These are phyloP conservation scores for Mareca penelope DNA, from an alignment of 2,797 vertebrate species.

Conservation along the genomic window DNA sequence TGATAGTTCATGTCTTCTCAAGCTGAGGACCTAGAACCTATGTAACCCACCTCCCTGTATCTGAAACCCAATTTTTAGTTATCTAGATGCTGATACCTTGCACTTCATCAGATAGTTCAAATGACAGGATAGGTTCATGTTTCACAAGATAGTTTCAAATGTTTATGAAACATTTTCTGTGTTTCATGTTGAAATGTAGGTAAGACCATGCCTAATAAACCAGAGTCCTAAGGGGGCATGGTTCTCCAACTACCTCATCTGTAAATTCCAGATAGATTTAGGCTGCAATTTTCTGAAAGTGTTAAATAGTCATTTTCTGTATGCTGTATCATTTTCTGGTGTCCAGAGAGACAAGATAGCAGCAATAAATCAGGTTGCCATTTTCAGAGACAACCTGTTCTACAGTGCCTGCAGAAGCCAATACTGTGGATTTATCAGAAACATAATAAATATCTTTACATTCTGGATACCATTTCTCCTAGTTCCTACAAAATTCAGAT, in stretches of 20 bases:
- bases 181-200: background rate
- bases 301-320: background rate
- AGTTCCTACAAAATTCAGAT: background rate
- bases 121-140: no score
- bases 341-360: background rate
- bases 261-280: background rate
- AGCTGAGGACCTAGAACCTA: conserved; percentile 4
- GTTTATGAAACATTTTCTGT: no score
- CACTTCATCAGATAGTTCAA: background rate
- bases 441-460: background rate
- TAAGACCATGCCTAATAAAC: background rate
- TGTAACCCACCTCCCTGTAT: background rate
- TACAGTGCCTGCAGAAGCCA: background rate
- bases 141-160: no score
- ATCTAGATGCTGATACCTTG: background rate
- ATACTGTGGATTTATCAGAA: background rate
- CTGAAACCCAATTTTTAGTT: background rate
- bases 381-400: background rate
- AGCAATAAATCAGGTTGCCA: background rate
- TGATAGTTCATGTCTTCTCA: background rate
- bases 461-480: background rate
- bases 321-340: background rate
- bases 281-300: background rate
- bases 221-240: background rate
- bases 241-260: background rate